Base-by-base conservation (phyloP, 2,888 invertebrate species). In the Asteroscopus sphinx region DNA sequence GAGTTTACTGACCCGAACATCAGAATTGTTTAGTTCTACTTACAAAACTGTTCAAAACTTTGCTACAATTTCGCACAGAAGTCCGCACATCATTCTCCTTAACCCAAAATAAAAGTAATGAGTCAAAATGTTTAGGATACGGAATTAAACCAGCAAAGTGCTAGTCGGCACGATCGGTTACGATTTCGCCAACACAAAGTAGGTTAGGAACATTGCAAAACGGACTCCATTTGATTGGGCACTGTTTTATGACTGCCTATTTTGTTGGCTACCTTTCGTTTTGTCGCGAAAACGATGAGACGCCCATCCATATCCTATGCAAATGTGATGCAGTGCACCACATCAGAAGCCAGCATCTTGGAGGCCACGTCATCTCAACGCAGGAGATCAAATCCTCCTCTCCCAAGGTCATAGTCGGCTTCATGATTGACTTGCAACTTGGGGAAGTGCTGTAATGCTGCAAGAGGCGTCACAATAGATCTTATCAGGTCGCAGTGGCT, bases 181-280 rank as follows among this genome's bases (percentile, higher is more conserved):
- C 72, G 45, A 68, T 58, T 57, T 52, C 17, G 54, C 68, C 56
- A 72, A 57, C 32, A 35, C 57, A 35, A 75, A 39, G 56, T 59
- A 54, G 68, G 73, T 61, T 72, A 72, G 33, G 47, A 48, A 72
- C 64, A 72, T 71, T 73, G 76, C 72, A 75, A 72, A 73, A 58
- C 44, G 42, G 46, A 41, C 11, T 55, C 13, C 42, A 13, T 61
- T 48, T 63, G 44, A 57, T 68, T 60, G 40, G 45, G 16, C 30
- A 36, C 15, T 32, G 32, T 45, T 68, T 73, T 62, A 68, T 48
- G 32, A 35, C 13, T 11, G 57, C 56, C 46, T 51, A 66, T 64
- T 64, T 57, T 44, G 65, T 69, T 46, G 0, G 28, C 48, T 48
- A 39, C 25, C 28, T 41, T 49, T 54, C 12, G 2, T 21, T 40